These are phyloP conservation scores for Hyperoplus lanceolatus DNA, from an alignment of 2,797 vertebrate species.

Conservation along the genomic window DNA sequence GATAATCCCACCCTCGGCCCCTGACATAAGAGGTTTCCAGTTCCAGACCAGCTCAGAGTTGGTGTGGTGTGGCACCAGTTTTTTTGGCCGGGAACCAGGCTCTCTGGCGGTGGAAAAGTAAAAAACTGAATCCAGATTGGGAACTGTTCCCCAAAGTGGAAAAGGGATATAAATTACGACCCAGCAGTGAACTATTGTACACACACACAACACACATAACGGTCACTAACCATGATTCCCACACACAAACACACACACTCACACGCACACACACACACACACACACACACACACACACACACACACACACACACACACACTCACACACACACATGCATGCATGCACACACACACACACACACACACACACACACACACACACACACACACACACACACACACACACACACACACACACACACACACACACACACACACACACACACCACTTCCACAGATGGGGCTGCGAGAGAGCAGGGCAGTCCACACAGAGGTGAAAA, in stretches of 20 bases:
- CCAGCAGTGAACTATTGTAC: not conserved
- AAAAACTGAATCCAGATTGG: too few relatives aligned
- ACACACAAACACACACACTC: slow-evolving; percentile 21
- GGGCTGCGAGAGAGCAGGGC: slow-evolving; percentile 26
- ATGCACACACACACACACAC: slow-evolving; percentile 2
- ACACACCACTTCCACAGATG: not conserved
- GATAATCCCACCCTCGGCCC: too few relatives aligned
- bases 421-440: not conserved
- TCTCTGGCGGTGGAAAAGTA: too few relatives aligned
- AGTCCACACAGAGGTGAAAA: slow-evolving; percentile 62
- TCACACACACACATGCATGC: not conserved
- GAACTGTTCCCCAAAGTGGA: too few relatives aligned
- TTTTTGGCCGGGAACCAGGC: too few relatives aligned
- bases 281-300: not conserved
- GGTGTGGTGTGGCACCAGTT: too few relatives aligned
- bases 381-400: slow-evolving; percentile 4
- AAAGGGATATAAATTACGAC: too few relatives aligned
- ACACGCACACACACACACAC: slow-evolving; percentile 11
- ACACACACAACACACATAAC: slow-evolving; percentile 19
- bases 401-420: not conserved
- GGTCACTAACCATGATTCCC: too few relatives aligned
- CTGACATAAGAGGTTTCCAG: too few relatives aligned
- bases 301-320: slow-evolving; percentile 10
- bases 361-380: not conserved
- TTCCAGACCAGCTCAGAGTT: too few relatives aligned